These are phyloP conservation scores for Burhinus oedicnemus DNA, from an alignment of 2,113 vertebrate species.

Conservation along the genomic window DNA sequence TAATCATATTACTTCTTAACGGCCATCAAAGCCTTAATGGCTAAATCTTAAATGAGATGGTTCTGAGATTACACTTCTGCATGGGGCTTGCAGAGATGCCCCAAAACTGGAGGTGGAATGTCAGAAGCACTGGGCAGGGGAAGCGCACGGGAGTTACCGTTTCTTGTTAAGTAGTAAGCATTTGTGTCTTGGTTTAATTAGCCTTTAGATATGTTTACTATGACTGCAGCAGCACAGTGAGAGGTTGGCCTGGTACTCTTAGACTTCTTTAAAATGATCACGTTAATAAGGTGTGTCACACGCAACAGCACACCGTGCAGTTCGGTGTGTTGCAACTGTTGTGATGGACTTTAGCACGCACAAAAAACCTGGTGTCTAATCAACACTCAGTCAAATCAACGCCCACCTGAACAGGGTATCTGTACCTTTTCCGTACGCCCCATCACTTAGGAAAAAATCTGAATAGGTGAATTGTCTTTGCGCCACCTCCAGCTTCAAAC, in stretches of 20 bases:
- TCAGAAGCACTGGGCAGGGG: neutral
- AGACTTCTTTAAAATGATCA: neutral
- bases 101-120: neutral
- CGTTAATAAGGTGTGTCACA: neutral
- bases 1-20: neutral
- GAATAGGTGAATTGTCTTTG: neutral
- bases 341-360: neutral
- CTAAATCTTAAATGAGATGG: rapidly evolving
- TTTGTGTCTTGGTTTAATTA: neutral
- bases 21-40: neutral
- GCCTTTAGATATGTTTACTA: neutral
- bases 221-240: neutral
- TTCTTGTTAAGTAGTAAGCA: neutral
- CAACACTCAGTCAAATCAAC: rapidly evolving
- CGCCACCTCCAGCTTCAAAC: too few relatives aligned
- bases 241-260: neutral
- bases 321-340: neutral
- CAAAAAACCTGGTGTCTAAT: rapidly evolving
- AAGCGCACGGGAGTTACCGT: rapidly evolving
- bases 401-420: neutral
- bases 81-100: rapidly evolving
- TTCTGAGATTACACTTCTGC: neutral
- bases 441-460: neutral
- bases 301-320: rapidly evolving
- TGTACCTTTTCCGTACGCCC: neutral